These are phyloP conservation scores for Sipha maydis DNA, from an alignment of 2,888 invertebrate genomes.

Conservation along the genomic window DNA sequence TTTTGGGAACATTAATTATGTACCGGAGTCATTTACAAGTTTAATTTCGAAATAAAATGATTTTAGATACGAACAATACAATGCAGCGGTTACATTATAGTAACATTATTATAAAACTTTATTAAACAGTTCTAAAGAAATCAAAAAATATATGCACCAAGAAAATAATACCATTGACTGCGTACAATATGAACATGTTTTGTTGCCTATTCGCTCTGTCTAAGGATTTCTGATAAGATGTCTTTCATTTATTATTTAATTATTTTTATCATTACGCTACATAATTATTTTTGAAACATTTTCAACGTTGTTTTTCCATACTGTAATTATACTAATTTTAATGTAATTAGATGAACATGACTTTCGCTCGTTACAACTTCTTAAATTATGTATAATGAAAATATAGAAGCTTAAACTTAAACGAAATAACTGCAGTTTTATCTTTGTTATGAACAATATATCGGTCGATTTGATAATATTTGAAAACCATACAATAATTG, in stretches of 20 bases:
- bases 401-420: too few species aligned
- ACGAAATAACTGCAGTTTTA: too few species aligned
- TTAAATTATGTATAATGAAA: too few species aligned
- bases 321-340: too few species aligned
- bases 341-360: too few species aligned
- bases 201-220: slow-evolving; percentile 20
- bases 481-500: too few species aligned
- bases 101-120: not conserved
- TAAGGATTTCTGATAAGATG: not conserved
- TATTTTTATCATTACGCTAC: not conserved
- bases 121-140: not conserved
- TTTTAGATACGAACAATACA: not conserved
- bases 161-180: not conserved
- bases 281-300: not conserved
- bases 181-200: slow-evolving; percentile 1
- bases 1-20: not conserved
- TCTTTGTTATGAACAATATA: too few species aligned
- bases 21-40: not conserved
- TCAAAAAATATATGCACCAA: not conserved
- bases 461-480: too few species aligned
- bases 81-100: not conserved
- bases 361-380: too few species aligned
- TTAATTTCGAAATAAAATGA: not conserved
- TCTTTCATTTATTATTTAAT: not conserved
- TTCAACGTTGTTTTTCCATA: not conserved